Percentiles rank a stretch among this genome's conserved stretches.
Conservation (phyloP, 1,140 invertebrate species). For the Cherax quadricarinatus region DNA sequence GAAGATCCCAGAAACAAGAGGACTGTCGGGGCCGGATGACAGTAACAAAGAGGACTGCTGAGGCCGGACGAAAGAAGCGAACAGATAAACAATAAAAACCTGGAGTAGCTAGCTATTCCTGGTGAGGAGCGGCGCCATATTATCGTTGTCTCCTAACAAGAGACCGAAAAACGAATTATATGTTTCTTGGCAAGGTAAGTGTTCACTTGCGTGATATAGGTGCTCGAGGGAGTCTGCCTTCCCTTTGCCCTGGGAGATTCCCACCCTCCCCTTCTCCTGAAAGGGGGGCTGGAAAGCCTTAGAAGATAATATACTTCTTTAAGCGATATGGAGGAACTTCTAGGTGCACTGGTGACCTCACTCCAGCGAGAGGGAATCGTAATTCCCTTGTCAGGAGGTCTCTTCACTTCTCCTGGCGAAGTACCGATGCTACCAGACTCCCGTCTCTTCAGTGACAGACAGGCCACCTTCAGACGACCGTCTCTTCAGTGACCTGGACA, state of each 20-base stretch:
- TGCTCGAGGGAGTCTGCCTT: background rate
- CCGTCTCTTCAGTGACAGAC: no score
- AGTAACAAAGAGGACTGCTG: no score
- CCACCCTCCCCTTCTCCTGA: background rate
- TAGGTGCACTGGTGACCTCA: background rate
- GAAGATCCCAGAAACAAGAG: no score
- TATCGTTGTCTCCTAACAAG: conserved; percentile 40
- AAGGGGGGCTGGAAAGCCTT: no score
- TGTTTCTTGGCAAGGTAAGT: conserved; percentile 43
- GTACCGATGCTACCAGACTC: no score
- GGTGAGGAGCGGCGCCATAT: conserved; percentile 18
- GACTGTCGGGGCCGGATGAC: no score
- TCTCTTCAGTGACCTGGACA: background rate
- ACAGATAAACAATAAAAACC: conserved; percentile 27
- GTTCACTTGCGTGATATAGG: conserved; percentile 52
- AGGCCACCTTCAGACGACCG: background rate
- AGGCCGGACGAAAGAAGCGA: background rate
- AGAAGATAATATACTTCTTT: background rate
- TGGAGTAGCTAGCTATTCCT: conserved; percentile 16
- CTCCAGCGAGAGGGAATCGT: background rate
- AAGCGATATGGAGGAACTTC: background rate
- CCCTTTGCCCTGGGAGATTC: background rate
- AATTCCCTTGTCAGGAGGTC: no score
- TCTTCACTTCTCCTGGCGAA: no score
- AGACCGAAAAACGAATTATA: conserved; percentile 24